Conservation (phyloP, 2,888 invertebrate species). For the Acleris holmiana region DNA sequence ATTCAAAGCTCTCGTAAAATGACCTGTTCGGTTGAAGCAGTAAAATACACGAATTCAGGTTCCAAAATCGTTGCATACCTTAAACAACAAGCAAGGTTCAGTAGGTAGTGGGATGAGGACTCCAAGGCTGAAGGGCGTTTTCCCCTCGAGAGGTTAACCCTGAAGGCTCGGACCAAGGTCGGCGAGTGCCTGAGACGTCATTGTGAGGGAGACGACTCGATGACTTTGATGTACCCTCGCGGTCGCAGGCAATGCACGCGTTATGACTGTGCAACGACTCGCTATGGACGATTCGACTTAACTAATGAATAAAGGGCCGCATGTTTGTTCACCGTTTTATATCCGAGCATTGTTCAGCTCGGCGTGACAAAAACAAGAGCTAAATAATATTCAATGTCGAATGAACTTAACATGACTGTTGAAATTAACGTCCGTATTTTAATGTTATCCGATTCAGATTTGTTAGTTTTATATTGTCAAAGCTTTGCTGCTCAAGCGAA, state of each 20-base stretch:
- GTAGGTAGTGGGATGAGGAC: slow-evolving; percentile 63
- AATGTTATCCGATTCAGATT: background rate
- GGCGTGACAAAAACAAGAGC: slow-evolving; percentile 10
- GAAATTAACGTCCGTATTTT: background rate
- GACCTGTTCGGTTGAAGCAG: slow-evolving; percentile 17
- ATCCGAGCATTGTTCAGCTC: slow-evolving; percentile 26
- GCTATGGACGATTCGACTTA: slow-evolving; percentile 30
- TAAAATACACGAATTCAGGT: slow-evolving; percentile 9
- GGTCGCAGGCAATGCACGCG: slow-evolving; percentile 66
- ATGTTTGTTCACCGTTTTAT: slow-evolving; percentile 21
- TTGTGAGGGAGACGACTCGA: slow-evolving; percentile 68
- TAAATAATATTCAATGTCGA: slow-evolving; percentile 11
- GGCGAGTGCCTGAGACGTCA: slow-evolving; percentile 67
- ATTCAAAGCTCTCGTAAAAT: slow-evolving; percentile 34
- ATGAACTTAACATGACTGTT: background rate
- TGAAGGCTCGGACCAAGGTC: slow-evolving; percentile 68
- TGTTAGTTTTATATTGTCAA: background rate
- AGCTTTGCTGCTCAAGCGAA: slow-evolving; percentile 29
- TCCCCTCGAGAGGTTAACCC: slow-evolving; percentile 70
- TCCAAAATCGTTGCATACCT: slow-evolving; percentile 36
- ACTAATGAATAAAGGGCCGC: slow-evolving; percentile 35
- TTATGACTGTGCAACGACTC: slow-evolving; percentile 52
- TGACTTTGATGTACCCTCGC: slow-evolving; percentile 73
- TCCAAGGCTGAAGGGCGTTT: slow-evolving; percentile 64
- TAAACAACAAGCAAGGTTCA: slow-evolving; percentile 57